Evolutionary conservation across 2,797 vertebrate genomes (phyloP).

Genomic region (Perodicticus potto): DNA sequence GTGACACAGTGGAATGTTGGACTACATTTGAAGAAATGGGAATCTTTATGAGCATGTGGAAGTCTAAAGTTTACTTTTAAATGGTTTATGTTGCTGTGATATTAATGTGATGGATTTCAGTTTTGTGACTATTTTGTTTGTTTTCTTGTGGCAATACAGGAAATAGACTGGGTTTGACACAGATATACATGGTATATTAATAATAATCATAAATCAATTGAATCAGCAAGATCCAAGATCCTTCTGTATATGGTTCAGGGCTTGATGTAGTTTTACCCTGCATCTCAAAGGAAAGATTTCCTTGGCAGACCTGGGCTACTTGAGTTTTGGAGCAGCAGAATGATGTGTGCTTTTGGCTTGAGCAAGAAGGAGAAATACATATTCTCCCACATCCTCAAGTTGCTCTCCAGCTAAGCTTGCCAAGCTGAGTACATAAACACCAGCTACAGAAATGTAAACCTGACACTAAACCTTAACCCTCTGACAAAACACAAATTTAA

Average conservation of each 20-base stretch:
- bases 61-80: slow-evolving; percentile 9
- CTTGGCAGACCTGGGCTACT: background rate
- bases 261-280: background rate
- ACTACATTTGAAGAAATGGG: background rate
- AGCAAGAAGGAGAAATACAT: background rate
- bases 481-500: slow-evolving; percentile 37
- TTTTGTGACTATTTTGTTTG: background rate
- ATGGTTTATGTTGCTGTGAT: slow-evolving; percentile 10
- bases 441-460: slow-evolving; percentile 33
- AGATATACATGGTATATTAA: background rate
- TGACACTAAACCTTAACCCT: slow-evolving; percentile 26
- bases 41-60: background rate
- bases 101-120: background rate
- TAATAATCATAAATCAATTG: background rate
- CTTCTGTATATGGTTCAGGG: background rate
- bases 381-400: background rate
- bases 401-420: background rate
- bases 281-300: background rate
- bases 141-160: slow-evolving; percentile 23
- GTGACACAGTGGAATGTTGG: background rate
- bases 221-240: background rate
- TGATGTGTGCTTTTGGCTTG: background rate
- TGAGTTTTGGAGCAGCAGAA: background rate
- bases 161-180: background rate
- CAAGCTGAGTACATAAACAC: slow-evolving; percentile 45